Base-by-base conservation (phyloP, 2,888 invertebrate species). In the Andrena fulva region DNA sequence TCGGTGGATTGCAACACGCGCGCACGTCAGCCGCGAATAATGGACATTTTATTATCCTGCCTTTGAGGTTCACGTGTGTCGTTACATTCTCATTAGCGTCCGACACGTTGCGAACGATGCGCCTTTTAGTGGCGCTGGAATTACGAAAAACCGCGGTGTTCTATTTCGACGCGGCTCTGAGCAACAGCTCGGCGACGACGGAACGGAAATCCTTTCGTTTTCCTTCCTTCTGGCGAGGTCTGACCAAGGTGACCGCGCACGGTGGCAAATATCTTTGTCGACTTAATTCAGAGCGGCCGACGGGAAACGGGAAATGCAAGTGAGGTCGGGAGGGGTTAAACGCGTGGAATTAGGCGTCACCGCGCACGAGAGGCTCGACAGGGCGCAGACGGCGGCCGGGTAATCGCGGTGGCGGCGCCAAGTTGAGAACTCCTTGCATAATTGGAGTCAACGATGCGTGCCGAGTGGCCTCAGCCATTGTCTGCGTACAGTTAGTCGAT, bases 381-480 rank as follows among this genome's bases (percentile, higher is more conserved):
- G 71, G n/a, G 63, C 54, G 48, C 64, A 64, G 48, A 68, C 48
- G 54, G 56, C 27, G 42, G 20, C 12, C 27, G 78, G 66, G 84
- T 77, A 81, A 82, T 71, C 29, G 77, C 63, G 56, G 73, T 66
- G 69, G 78, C 85, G 84, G 79, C 84, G 80, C 79, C 88, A 89
- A 89, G 91, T 92, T 90, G 91, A 91, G 91, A 92, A 90, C 91
- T 90, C 90, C 90, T 91, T 91, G 91, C 90, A 91, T 92, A 92
- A 92, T 92, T 92, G 90, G 90, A 91, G 85, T 90, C 92, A 92
- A 90, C 92, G 92, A 92, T 92, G 92, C 92, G 90, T 92, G 89
- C 89, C 90, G 91, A 82, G 89, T 89, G 89, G 90, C 90, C 91
- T 90, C 90, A 87, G 86, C 91, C 89, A 92, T 92, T 92, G 91